Evolutionary conservation across 2,797 vertebrate genomes (phyloP).

Genomic region (Strix occidentalis): DNA sequence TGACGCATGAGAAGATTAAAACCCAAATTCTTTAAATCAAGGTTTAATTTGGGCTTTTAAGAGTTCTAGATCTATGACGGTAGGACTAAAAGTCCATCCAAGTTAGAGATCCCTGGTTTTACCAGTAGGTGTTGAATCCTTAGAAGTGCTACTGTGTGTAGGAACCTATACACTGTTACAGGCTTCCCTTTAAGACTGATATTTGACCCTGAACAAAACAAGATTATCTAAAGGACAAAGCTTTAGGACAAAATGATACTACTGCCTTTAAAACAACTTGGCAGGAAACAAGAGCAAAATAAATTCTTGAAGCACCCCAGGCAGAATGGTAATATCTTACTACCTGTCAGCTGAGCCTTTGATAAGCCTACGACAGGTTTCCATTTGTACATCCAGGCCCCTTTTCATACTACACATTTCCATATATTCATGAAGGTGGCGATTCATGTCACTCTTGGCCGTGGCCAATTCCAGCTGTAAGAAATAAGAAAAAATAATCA

Average conservation of each 20-base stretch:
- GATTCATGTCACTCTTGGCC: conserved; percentile 94
- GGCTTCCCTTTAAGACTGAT: background rate
- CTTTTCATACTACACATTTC: conserved; percentile 97
- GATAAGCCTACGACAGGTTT: conserved; percentile 92
- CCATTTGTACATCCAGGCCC: conserved; percentile 95
- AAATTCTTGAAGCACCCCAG: background rate
- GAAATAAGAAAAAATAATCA: background rate
- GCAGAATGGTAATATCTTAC: accelerated
- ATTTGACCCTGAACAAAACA: background rate
- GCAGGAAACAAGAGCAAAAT: background rate
- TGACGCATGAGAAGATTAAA: background rate
- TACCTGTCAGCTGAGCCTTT: conserved; percentile 90
- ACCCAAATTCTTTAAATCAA: background rate
- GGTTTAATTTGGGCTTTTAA: background rate
- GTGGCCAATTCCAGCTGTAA: conserved; percentile 89
- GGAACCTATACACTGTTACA: background rate
- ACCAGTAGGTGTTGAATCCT: background rate
- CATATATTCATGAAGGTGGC: conserved; percentile 95
- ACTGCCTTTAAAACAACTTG: background rate
- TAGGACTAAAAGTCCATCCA: background rate
- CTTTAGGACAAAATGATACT: background rate
- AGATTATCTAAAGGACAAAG: background rate
- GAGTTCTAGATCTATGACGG: background rate
- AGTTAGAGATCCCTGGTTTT: background rate
- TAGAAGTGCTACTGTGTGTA: accelerated